A percentile compares a stretch with the other conserved stretches of the same genome.
Conservation (phyloP, 2,888 invertebrate species). For the Diabrotica balteata region DNA sequence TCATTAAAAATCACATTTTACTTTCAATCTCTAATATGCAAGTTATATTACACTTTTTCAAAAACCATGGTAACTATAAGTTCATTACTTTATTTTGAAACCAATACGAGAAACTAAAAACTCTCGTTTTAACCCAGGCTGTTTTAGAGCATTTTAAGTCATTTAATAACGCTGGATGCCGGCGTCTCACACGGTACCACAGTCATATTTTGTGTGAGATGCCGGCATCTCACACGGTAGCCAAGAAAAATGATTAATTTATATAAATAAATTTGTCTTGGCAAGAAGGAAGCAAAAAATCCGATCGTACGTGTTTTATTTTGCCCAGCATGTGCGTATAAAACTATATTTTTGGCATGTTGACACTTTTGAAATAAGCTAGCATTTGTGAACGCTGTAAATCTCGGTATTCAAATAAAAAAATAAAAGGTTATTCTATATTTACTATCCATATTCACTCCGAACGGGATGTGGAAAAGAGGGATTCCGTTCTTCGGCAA, state of each 20-base stretch:
- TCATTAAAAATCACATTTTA: too few species aligned
- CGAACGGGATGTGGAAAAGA: conserved; percentile 26
- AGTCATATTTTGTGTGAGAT: too few species aligned
- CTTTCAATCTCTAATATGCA: too few species aligned
- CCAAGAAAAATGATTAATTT: conserved; percentile 31
- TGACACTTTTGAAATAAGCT: conserved; percentile 52
- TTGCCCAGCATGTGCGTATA: conserved; percentile 44
- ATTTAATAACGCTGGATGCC: too few species aligned
- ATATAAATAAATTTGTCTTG: conserved; percentile 33
- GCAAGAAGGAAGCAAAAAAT: conserved; percentile 34
- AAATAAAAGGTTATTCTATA: conserved; percentile 46
- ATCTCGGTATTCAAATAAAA: conserved; percentile 47
- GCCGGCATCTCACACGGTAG: too few species aligned
- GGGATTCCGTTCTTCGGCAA: conserved; percentile 24
- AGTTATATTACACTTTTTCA: too few species aligned
- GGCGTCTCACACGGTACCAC: too few species aligned
- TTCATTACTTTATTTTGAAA: too few species aligned
- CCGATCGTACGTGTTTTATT: conserved; percentile 42
- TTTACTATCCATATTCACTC: conserved; percentile 42
- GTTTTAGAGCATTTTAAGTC: too few species aligned
- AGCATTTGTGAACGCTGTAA: conserved; percentile 53
- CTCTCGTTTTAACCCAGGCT: too few species aligned
- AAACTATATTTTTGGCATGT: conserved; percentile 51
- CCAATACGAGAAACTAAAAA: too few species aligned
- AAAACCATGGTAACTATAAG: too few species aligned